phyloP scores from a whole-genome alignment of 1,140 invertebrate species.

The Drosophila sulfurigaster region DNA sequence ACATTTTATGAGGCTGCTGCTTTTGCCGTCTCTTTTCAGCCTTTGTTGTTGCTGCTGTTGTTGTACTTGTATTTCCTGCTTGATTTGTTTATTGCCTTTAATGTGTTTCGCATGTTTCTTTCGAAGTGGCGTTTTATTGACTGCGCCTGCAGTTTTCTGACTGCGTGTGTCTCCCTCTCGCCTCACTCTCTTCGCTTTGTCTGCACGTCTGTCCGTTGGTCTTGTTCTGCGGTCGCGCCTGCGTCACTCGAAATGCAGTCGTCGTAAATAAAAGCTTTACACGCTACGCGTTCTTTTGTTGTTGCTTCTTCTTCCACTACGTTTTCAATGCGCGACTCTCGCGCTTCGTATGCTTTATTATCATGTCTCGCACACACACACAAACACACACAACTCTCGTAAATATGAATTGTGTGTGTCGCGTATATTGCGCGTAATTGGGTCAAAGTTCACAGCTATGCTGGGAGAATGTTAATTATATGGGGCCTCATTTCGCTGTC shows the following conservation, averaged over 20 bases:
- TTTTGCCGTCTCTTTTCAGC: conserved; percentile 22
- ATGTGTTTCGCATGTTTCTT: conserved; percentile 56
- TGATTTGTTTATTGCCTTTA: conserved; percentile 60
- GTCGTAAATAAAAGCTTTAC: conserved; percentile 61
- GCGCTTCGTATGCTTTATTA: conserved; percentile 42
- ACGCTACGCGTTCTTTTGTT: conserved; percentile 28
- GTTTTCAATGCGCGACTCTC: conserved; percentile 8
- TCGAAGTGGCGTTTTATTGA: conserved; percentile 53
- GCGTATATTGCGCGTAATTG: conserved; percentile 48
- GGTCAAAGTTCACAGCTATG: conserved; percentile 57
- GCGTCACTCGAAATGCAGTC: conserved; percentile 47
- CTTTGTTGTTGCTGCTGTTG: conserved; percentile 16
- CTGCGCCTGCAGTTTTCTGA: conserved; percentile 38
- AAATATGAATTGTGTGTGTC: conserved; percentile 37
- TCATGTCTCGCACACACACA: conserved; percentile 23
- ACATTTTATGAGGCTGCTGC: conserved; percentile 44
- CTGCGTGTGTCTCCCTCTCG: neutral
- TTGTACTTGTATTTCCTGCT: conserved; percentile 49
- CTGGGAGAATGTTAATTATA: conserved; percentile 52
- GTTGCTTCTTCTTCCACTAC: conserved; percentile 10
- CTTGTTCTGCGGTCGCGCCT: conserved; percentile 22
- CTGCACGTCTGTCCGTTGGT: conserved; percentile 31
- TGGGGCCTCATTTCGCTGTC: conserved; percentile 7
- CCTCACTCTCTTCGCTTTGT: neutral
- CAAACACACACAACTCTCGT: conserved; percentile 10